These are phyloP conservation scores for Peromyscus eremicus DNA, from an alignment of 2,797 vertebrate genomes.

Conservation along the genomic window DNA sequence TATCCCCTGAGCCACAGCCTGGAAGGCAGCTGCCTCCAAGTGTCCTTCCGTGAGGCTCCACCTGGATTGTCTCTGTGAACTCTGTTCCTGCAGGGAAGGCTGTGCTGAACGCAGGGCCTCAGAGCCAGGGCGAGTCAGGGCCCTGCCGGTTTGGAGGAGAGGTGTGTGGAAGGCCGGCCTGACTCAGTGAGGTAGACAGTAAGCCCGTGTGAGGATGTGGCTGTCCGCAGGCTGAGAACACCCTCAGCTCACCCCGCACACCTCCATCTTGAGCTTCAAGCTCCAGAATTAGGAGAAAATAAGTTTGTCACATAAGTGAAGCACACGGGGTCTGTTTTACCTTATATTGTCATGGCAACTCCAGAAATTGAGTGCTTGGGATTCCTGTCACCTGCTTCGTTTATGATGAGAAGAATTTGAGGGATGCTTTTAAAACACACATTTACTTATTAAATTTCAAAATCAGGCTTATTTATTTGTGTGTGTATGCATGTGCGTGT, in stretches of 20 bases:
- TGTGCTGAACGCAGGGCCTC: not conserved
- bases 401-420: slow-evolving; percentile 1
- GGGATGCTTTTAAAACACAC: not conserved
- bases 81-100: not conserved
- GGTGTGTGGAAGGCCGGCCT: not conserved
- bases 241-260: accelerated
- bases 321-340: not conserved
- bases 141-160: not conserved
- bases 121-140: not conserved
- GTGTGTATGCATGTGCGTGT: not conserved
- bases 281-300: not conserved
- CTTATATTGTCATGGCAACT: not conserved
- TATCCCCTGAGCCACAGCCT: not conserved
- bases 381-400: slow-evolving; percentile 29
- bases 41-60: not conserved
- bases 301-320: not conserved
- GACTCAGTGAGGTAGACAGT: not conserved
- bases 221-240: not conserved
- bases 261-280: not conserved
- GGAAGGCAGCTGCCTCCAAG: not conserved
- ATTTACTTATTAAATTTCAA: not conserved
- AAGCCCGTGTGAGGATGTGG: not conserved
- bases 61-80: not conserved
- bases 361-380: not conserved
- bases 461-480: not conserved